These are phyloP conservation scores for Tetraneura akinire DNA, from an alignment of 1,140 invertebrate species.

Conservation along the genomic window DNA sequence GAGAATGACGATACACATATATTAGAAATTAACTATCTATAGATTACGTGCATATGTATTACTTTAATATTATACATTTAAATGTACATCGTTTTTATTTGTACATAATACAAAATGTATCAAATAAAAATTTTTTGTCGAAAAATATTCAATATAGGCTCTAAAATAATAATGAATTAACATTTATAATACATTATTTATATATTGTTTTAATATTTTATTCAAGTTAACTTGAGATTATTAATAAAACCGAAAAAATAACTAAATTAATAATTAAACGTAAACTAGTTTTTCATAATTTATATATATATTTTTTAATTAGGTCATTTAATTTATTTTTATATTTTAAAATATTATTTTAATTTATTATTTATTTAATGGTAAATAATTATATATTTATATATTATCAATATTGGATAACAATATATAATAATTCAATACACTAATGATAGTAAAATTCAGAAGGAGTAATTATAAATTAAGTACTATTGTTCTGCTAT, in stretches of 20 bases:
- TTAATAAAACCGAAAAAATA: slow-evolving; percentile 3
- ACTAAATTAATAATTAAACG: slow-evolving; percentile 10
- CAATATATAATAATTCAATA: no score
- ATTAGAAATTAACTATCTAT: neutral
- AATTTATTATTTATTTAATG: neutral
- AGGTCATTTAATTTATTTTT: slow-evolving; percentile 2
- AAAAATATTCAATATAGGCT: neutral
- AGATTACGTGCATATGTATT: neutral
- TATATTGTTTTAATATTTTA: neutral
- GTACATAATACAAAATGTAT: no score
- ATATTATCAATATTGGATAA: neutral
- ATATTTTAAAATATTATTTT: slow-evolving; percentile 6
- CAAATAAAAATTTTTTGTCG: neutral
- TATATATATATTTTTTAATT: neutral
- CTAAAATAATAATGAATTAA: no score
- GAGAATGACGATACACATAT: neutral
- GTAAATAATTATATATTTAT: neutral
- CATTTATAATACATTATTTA: no score
- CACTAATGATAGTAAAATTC: neutral
- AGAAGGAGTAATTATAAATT: neutral
- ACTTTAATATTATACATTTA: neutral
- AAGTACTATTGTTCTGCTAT: no score
- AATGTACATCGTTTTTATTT: no score
- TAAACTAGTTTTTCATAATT: neutral
- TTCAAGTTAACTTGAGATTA: neutral